Evolutionary conservation across 2,113 vertebrate species (phyloP), one percentile per base, ranked within the genome.

Genomic region (Gyps fulvus): DNA sequence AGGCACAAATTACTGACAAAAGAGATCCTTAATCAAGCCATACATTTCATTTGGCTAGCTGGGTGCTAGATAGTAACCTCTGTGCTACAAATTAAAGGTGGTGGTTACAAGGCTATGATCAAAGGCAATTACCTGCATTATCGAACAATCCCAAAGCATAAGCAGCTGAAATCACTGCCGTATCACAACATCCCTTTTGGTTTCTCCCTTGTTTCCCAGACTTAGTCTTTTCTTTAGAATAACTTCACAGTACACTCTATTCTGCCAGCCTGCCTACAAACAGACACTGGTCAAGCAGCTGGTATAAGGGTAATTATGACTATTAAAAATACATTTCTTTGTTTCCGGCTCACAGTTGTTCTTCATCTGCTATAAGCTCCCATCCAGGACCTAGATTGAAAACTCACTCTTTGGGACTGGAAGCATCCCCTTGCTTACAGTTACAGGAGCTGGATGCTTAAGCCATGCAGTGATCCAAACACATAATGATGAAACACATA

Each of bases 1-100:
- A 98, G 97, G 96, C 98, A 98, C 97, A 98, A 98, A 98, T 98
- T 98, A 98, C 97, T 97, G 95, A 98, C 98, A 98, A 98, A 98
- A 98, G 96, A 98, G 97, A 97, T 97, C 96, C 96, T 98, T 98
- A 98, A 98, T 98, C 98, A 98, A 98, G 95, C 96, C 87, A 86
- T 97, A 98, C 98, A 98, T 98, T 98, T 98, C 97, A 98, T 98
- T 98, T 97, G 97, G 97, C 96, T 98, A 97, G 97, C 84, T 96
- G 95, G 94, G 93, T 95, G 93, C 72, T 92, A 95, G 94, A 96
- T 52, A 97, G 97, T 66, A 96, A 86, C 95, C 95, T 87, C 95
- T 90, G 58, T 78, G 81, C 93, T 95, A 91, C 85, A 91, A 91
- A 96, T 87, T 89, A 94, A 61, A 86, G 89, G 72, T 94, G 52